Percentiles rank a stretch among this genome's conserved stretches.
These are phyloP conservation scores for Onychomys torridus DNA, from an alignment of 2,797 vertebrate species.

Conservation along the genomic window DNA sequence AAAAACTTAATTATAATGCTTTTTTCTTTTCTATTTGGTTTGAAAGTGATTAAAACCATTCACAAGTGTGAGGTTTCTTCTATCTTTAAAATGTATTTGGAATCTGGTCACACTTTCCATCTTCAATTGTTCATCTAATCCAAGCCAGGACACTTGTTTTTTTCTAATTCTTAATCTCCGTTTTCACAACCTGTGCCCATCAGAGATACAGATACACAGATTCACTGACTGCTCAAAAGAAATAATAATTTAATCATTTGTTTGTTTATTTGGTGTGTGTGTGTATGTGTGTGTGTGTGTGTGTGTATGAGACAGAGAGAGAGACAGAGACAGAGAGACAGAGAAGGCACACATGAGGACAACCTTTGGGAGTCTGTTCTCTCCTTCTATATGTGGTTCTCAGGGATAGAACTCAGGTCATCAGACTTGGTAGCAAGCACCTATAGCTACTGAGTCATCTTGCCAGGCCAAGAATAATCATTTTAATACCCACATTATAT, in stretches of 20 bases:
- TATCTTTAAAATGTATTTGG: constrained; percentile 6
- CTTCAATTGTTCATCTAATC: background rate
- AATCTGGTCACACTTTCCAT: background rate
- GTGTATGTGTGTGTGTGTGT: background rate
- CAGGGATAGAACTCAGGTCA: background rate
- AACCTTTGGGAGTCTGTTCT: background rate
- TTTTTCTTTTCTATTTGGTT: constrained; percentile 26
- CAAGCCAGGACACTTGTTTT: background rate
- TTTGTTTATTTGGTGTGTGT: background rate
- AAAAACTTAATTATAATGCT: constrained; percentile 6
- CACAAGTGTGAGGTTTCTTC: background rate
- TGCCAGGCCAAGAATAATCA: background rate
- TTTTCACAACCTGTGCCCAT: background rate
- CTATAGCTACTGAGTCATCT: background rate
- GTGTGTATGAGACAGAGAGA: background rate
- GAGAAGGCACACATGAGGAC: background rate
- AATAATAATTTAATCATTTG: background rate
- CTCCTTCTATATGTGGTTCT: too few species aligned
- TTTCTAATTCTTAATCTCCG: background rate
- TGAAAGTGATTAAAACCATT: constrained; percentile 41
- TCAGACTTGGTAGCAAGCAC: background rate
- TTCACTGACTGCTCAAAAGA: background rate
- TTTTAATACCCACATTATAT: background rate
- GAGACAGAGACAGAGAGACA: background rate
- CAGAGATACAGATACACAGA: background rate